Evolutionary conservation across 2,888 invertebrate species (phyloP).

Genomic region (Hypsopygia costalis): DNA sequence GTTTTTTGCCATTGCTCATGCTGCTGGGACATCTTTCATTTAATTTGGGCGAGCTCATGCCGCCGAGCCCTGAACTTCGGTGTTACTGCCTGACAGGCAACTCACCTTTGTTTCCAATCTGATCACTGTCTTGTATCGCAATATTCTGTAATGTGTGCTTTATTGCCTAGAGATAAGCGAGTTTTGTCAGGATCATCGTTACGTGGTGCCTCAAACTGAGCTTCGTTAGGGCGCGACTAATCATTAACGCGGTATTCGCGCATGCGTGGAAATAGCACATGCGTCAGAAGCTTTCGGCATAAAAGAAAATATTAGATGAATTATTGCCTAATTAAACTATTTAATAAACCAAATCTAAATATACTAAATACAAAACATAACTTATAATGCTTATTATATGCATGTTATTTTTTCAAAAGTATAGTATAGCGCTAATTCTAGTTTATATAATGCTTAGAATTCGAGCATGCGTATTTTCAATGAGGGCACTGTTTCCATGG

Average conservation of each 20-base stretch:
- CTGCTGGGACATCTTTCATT: conserved; percentile 63
- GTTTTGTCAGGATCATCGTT: background rate
- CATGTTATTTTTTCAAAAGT: background rate
- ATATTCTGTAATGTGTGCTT: background rate
- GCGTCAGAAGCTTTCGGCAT: conserved; percentile 19
- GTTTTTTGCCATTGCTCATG: conserved; percentile 62
- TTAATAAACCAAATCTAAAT: background rate
- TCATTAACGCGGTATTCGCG: conserved; percentile 39
- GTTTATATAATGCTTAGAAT: too few relatives aligned
- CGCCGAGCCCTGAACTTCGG: background rate
- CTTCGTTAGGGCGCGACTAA: conserved; percentile 29
- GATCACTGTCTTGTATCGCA: background rate
- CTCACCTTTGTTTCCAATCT: background rate
- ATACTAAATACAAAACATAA: background rate
- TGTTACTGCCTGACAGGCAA: background rate
- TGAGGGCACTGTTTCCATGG: too few relatives aligned
- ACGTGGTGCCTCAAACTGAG: background rate
- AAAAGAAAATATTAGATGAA: too few relatives aligned
- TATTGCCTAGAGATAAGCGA: background rate
- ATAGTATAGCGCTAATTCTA: background rate
- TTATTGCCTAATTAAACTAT: too few relatives aligned
- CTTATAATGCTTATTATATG: background rate
- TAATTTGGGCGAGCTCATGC: conserved; percentile 72
- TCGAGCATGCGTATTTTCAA: too few relatives aligned
- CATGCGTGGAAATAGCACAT: conserved; percentile 36